Conservation (phyloP, 92 coral and sea anemone genomes). For the Bergia sp. region DNA sequence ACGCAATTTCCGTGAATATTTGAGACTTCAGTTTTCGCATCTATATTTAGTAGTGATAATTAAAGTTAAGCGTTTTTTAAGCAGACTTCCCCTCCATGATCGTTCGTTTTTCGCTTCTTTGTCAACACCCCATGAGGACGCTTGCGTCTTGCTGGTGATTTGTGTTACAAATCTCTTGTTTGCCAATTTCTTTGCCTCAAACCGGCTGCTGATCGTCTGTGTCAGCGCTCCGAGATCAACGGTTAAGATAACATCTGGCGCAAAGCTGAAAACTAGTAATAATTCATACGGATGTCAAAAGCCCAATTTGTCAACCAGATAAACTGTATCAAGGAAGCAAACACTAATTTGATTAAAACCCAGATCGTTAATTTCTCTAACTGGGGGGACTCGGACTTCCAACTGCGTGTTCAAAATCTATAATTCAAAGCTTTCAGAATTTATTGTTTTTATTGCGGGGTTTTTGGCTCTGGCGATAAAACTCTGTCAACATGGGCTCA, state of each 20-base stretch:
- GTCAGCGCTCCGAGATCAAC: constrained; percentile 22
- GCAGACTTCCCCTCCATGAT: background rate
- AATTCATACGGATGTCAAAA: constrained; percentile 11
- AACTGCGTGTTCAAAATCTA: constrained; percentile 27
- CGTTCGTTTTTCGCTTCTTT: constrained; percentile 14
- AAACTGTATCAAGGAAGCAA: constrained; percentile 41
- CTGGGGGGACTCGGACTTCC: constrained; percentile 16
- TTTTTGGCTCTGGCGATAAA: constrained; percentile 31
- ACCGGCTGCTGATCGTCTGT: constrained; percentile 10
- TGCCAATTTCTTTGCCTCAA: background rate
- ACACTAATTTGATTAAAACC: constrained; percentile 41
- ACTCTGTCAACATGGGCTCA: constrained; percentile 42
- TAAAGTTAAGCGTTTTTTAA: constrained; percentile 12
- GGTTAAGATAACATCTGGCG: constrained; percentile 10
- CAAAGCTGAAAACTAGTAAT: background rate
- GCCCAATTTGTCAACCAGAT: constrained; percentile 32
- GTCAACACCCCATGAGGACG: constrained; percentile 31
- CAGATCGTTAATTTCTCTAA: constrained; percentile 27
- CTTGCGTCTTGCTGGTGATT: background rate
- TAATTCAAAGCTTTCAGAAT: constrained; percentile 28
- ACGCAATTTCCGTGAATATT: constrained; percentile 29
- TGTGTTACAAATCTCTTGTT: constrained; percentile 15
- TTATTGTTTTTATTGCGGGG: constrained; percentile 25
- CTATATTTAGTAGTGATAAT: constrained; percentile 11
- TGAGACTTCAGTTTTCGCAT: background rate